A percentile compares a stretch with the other conserved stretches of the same genome.
Evolutionary conservation across 2,888 invertebrate species (phyloP).

Genomic region (Dugesia japonica): DNA sequence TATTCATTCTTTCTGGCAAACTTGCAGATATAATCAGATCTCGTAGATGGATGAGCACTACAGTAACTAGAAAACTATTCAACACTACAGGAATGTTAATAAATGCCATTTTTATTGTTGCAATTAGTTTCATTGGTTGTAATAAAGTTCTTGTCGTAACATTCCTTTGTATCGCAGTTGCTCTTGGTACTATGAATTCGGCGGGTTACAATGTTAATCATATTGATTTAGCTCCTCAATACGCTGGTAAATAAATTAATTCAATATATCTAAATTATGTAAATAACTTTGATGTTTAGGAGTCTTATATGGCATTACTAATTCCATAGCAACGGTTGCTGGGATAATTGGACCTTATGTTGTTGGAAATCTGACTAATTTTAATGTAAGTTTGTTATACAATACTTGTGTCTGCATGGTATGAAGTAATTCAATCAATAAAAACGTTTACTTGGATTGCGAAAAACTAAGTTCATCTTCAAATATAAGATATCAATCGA

Average conservation of each 20-base stretch:
- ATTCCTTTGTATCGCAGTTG: slow-evolving; percentile 36
- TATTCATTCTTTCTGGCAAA: background rate
- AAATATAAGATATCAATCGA: too few relatives aligned
- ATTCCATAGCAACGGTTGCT: slow-evolving; percentile 73
- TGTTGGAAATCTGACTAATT: slow-evolving; percentile 41
- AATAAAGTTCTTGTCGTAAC: background rate
- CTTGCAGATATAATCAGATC: background rate
- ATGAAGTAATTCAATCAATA: too few relatives aligned
- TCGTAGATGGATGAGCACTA: slow-evolving; percentile 22
- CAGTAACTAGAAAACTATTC: background rate
- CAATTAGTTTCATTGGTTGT: background rate
- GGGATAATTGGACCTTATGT: slow-evolving; percentile 55
- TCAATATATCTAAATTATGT: background rate
- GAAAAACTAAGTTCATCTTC: too few relatives aligned
- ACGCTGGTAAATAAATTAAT: slow-evolving; percentile 20
- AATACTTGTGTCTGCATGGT: background rate
- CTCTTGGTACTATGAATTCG: slow-evolving; percentile 77
- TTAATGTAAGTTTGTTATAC: slow-evolving; percentile 38
- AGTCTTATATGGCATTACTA: slow-evolving; percentile 74
- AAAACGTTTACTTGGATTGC: too few relatives aligned
- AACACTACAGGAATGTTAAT: slow-evolving; percentile 16
- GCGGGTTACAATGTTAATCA: slow-evolving; percentile 58
- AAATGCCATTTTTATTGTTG: background rate
- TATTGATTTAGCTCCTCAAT: slow-evolving; percentile 70
- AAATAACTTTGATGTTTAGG: slow-evolving; percentile 56